Conservation (phyloP, 1,140 invertebrate genomes). For the Coenobita brevimanus region DNA sequence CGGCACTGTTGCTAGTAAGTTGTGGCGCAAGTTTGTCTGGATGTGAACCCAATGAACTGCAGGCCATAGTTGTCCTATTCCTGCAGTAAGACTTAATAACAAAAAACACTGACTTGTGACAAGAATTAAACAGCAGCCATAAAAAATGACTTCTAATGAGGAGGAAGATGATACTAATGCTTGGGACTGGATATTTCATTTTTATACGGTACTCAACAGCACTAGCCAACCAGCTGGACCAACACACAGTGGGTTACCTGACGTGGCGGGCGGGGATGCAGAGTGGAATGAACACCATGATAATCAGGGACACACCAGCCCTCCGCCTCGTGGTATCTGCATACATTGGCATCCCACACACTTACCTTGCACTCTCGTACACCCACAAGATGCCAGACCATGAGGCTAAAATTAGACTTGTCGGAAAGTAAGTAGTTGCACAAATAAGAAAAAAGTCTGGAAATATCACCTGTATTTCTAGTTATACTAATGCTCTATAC, state of each 20-base stretch:
- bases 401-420: conserved; percentile 83
- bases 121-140: too few species aligned
- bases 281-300: conserved; percentile 84
- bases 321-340: conserved; percentile 80
- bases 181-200: too few species aligned
- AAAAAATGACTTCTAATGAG: too few species aligned
- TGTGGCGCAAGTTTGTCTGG: conserved; percentile 65
- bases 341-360: conserved; percentile 87
- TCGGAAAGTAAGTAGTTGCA: conserved; percentile 86
- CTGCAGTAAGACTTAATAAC: too few species aligned
- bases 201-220: too few species aligned
- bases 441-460: too few species aligned
- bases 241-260: conserved; percentile 88
- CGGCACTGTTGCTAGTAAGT: conserved; percentile 68
- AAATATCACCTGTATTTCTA: too few species aligned
- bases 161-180: too few species aligned
- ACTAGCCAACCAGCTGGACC: conserved; percentile 87
- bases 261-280: conserved; percentile 85
- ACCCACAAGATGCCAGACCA: conserved; percentile 77
- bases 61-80: too few species aligned
- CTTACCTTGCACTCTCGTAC: conserved; percentile 84
- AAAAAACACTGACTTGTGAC: too few species aligned
- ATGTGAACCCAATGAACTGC: too few species aligned
- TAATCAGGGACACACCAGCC: conserved; percentile 83
- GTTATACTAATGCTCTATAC: too few species aligned